A percentile compares a stretch with the other conserved stretches of the same genome.
phyloP scores from a whole-genome alignment of 1,140 invertebrate genomes.

The Nasonia vitripennis region DNA sequence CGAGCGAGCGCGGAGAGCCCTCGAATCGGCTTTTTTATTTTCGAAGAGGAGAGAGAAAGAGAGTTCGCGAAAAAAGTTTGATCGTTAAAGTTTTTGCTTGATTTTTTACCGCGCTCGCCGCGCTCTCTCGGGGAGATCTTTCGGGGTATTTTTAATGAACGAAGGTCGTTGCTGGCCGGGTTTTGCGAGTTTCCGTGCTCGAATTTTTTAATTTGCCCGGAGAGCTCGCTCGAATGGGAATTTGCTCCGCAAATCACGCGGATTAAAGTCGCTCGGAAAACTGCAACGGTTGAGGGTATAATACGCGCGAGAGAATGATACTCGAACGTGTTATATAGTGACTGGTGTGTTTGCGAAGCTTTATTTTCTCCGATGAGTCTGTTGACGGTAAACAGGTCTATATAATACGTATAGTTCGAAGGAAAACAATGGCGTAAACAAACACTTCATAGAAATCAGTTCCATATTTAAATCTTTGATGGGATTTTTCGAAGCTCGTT shows the following conservation, averaged over 20 bases:
- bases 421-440: too few species aligned
- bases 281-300: background rate
- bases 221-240: background rate
- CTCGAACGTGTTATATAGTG: too few species aligned
- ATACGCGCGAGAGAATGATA: too few species aligned
- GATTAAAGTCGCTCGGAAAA: background rate
- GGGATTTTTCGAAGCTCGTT: too few species aligned
- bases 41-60: background rate
- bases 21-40: constrained; percentile 9
- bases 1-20: background rate
- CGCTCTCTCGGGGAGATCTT: background rate
- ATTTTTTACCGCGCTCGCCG: constrained; percentile 13
- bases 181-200: background rate
- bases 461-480: too few species aligned
- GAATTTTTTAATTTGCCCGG: background rate
- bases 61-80: constrained; percentile 31
- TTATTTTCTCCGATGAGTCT: too few species aligned
- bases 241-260: background rate
- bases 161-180: background rate
- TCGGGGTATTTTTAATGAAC: constrained; percentile 4
- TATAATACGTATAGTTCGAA: too few species aligned
- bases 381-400: too few species aligned
- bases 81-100: constrained; percentile 39
- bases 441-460: too few species aligned
- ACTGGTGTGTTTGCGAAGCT: background rate